Percentiles rank a stretch among this genome's conserved stretches.
Conservation (phyloP, 2,113 vertebrate species). For the Oriolus oriolus region DNA sequence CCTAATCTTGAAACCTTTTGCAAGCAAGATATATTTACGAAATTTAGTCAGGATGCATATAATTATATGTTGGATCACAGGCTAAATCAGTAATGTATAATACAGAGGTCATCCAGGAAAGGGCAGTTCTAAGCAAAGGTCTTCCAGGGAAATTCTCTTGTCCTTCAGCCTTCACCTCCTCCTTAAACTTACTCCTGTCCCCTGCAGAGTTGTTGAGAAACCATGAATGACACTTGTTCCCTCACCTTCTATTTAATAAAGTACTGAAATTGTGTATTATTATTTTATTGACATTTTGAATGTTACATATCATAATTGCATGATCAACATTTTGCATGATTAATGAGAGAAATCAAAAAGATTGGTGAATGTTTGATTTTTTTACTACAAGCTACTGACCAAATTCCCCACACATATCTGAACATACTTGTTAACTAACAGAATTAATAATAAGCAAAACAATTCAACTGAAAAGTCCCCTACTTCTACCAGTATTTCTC, state of each 20-base stretch:
- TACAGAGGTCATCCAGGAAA: background rate
- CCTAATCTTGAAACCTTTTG: background rate
- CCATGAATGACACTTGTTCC: rapidly evolving
- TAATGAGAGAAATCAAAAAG: background rate
- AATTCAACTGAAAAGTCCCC: background rate
- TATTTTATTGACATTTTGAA: constrained; percentile 1
- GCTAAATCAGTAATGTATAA: background rate
- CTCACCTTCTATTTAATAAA: background rate
- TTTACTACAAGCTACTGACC: background rate
- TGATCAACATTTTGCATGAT: background rate
- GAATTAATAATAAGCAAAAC: background rate
- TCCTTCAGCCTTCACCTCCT: background rate
- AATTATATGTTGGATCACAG: background rate
- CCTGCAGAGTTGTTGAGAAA: background rate
- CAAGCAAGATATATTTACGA: background rate
- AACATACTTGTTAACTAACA: background rate
- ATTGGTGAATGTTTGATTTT: background rate
- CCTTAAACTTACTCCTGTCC: background rate
- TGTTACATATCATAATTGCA: background rate
- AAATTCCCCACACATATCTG: background rate
- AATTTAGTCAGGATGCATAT: background rate
- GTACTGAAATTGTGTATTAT: background rate
- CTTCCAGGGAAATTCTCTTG: background rate
- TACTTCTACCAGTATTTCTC: background rate
- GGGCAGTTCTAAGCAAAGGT: background rate